These are phyloP conservation scores for Dinomys branickii DNA, from an alignment of 2,113 vertebrate genomes.

Conservation along the genomic window DNA sequence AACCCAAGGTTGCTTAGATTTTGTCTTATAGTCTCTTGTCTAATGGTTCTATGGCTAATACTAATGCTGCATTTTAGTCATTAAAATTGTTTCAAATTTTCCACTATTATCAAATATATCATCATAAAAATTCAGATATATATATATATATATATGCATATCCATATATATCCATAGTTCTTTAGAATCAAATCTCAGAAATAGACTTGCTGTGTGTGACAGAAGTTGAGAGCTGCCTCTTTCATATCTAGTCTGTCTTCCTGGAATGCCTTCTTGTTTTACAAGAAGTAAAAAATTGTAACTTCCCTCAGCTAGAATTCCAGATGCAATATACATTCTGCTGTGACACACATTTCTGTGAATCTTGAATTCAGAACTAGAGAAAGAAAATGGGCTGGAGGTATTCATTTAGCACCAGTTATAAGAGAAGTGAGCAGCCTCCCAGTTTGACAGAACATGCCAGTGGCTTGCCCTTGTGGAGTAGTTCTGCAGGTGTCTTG, in stretches of 20 bases:
- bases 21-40: neutral
- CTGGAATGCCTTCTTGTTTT: neutral
- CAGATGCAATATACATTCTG: neutral
- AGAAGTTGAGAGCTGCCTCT: neutral
- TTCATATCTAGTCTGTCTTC: neutral
- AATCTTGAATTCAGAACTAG: neutral
- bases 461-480: neutral
- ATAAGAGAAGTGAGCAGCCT: neutral
- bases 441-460: neutral
- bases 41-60: neutral
- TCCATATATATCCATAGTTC: neutral
- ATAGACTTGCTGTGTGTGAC: neutral
- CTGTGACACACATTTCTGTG: neutral
- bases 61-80: neutral
- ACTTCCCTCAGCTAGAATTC: neutral
- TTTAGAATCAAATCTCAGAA: constrained; percentile 20
- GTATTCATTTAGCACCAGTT: neutral
- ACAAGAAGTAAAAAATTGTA: neutral
- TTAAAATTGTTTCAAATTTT: constrained; percentile 16
- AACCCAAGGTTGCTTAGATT: neutral
- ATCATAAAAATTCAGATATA: neutral
- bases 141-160: neutral
- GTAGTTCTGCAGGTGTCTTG: neutral
- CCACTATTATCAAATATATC: neutral
- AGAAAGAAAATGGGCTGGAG: neutral